These are phyloP conservation scores for Sphinx pinastri DNA, from an alignment of 2,888 invertebrate genomes.

Conservation along the genomic window DNA sequence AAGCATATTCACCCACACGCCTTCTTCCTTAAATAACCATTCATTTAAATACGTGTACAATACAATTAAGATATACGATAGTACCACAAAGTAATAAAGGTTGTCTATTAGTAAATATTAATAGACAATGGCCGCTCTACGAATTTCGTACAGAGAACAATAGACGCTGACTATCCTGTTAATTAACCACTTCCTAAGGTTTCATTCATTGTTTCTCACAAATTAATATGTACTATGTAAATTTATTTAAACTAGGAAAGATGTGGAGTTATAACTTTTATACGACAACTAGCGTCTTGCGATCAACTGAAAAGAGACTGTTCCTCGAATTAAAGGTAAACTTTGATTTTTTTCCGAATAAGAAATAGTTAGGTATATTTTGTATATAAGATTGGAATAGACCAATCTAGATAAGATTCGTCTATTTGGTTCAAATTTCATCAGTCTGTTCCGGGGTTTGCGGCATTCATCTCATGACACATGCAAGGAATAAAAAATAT, in stretches of 20 bases:
- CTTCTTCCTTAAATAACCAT: not conserved
- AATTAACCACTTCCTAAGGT: conserved; percentile 10
- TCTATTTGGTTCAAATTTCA: no score
- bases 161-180: conserved; percentile 9
- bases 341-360: no score
- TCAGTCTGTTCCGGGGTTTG: no score
- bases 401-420: no score
- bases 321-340: no score
- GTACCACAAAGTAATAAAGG: conserved; percentile 7
- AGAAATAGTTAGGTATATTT: no score
- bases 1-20: not conserved
- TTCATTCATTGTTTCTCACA: conserved; percentile 9
- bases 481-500: no score
- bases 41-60: not conserved
- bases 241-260: not conserved
- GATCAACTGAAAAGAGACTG: no score
- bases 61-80: not conserved
- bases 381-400: no score
- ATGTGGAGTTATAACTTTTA: no score
- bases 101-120: conserved; percentile 24
- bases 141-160: conserved; percentile 16
- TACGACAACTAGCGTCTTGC: no score
- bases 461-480: no score
- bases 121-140: conserved; percentile 8
- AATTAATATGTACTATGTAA: not conserved